Evolutionary conservation across 2,888 invertebrate genomes (phyloP), one percentile per base, ranked within the genome.

Genomic region (Gandaritis pyraliata): DNA sequence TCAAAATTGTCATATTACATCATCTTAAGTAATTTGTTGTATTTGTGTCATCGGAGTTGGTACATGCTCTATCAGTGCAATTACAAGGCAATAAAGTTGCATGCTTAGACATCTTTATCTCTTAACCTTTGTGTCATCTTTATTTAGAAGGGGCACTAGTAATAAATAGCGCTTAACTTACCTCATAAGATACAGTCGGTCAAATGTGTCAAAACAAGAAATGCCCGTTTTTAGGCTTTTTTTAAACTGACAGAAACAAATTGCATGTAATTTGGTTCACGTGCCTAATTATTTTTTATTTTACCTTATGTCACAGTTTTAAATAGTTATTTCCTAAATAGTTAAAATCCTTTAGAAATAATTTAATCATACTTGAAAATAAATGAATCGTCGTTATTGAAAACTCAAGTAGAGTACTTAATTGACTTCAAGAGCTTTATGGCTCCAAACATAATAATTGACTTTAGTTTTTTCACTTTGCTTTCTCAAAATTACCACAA

Each of bases 401-500:
- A 55, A 59, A 13, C 36, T 29, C 38, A 29, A 47, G 45, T 55
- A 48, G 52, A 46, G 52, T 5, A 23, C 23, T 5, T 46, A 59
- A 59, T 64, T 59, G 59, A 64, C 59, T 64, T 64, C 58, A 55
- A 63, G 63, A 59, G 48, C 47, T 41, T 53, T 47, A 33, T 41
- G 11, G 33, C 1, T 36, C 13, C 10, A 53, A 52, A 54, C 30
- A 15, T 10, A 54, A 60, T 55, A 64, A 59, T 43, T 41, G 52
- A 45, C 56, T 64, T 48, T n/a, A 16, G 29, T 64, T 64, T 58
- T 59, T 64, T 51, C 52, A 53, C 33, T 0, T 30, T 29, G 43
- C 64, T 45, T 65, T 68, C 63, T 68, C 57, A 59, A 62, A 56
- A 48, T 39, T 30, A 55, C 60, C 63, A 70, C 66, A 70, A 68